Evolutionary conservation across 2,113 vertebrate species (phyloP), one percentile per base, ranked within the genome.

Genomic region (Callocephalon fimbriatum): DNA sequence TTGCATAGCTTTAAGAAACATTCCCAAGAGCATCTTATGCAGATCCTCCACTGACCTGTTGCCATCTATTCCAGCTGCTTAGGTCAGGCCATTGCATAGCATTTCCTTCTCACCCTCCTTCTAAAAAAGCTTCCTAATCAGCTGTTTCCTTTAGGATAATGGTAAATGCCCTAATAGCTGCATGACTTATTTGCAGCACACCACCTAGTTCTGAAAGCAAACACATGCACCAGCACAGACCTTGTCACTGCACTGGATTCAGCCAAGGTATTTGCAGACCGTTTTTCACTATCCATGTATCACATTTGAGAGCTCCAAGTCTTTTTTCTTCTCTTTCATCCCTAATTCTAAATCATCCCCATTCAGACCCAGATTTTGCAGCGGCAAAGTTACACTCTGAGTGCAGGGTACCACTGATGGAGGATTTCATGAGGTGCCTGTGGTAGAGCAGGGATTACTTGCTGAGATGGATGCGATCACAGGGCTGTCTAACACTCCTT

Each of bases 401-500:
- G 5, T 9, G 8, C 16, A 38, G 54, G 47, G 61, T 17, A 25
- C 29, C 9, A 1, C 29, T n/a, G 61, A 21, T 9, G 5, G 22
- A 27, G 45, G 6, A 42, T 15, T 29, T 3, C 25, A 3, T 0
- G 31, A 58, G 72, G 26, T 59, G 48, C 44, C 29, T 25, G 58
- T 21, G 42, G 37, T 58, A 15, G 56, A 51, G 44, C 62, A 54
- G 58, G 42, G 35, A 22, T 51, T 32, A 23, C n/a, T 47, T 2
- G 0, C 13, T 6, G 15, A 42, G 44, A 20, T 10, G n/a, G 26
- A 42, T 23, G 35, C 2, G 1, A 56, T 45, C 1, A 0, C 3
- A 3, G 59, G 32, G 58, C 11, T 44, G 2, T 15, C 32, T 5
- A 38, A 38, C 78, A 19, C 79, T n/a, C 66, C 56, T 71, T 13